Evolutionary conservation across 2,113 vertebrate species (phyloP), one percentile per base, ranked within the genome.

Genomic region (Hippocampus barbouri): DNA sequence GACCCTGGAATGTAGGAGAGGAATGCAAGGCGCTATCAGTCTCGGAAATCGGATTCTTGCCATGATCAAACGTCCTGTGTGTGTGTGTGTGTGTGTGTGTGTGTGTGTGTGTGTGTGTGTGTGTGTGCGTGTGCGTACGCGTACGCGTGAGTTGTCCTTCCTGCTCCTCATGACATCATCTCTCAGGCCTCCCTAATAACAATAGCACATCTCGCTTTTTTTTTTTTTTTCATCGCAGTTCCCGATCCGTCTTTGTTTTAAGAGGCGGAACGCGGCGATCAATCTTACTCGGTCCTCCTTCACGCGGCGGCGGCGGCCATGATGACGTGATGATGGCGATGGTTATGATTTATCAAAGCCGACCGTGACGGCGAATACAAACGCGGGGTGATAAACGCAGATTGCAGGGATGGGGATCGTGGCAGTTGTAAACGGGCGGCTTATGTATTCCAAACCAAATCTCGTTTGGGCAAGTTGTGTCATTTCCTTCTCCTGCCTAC

Each of bases 401-500:
- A 90, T 89, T 82, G 86, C 85, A 87, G 77, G 82, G 85, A 86
- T 72, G 83, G 41, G 84, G 77, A 83, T 76, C 84, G 79, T 67
- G 79, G 85, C 83, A 86, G 86, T 86, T 79, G 86, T 83, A 89
- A 90, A 90, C 82, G 77, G 71, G 76, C 40, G 8, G 38, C 83
- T 88, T 87, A 89, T 89, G 76, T 86, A 87, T 88, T 85, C 87
- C 82, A 87, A 88, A 87, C 86, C 81, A 85, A 88, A 87, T 83
- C 86, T 78, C 83, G 85, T 87, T 85, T 85, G 78, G 82, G 83
- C 85, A 70, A 80, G 75, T 84, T 83, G 60, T 62, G 27, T 18
- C 15, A 34, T 34, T 49, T 61, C 16, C 27, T 6, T 10, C 11
- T 23, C 9, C 53, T 56, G 53, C 20, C 21, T 2, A 56, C 8